Evolutionary conservation across 2,888 invertebrate species (phyloP).

Genomic region (Cyrtodaria siliqua): DNA sequence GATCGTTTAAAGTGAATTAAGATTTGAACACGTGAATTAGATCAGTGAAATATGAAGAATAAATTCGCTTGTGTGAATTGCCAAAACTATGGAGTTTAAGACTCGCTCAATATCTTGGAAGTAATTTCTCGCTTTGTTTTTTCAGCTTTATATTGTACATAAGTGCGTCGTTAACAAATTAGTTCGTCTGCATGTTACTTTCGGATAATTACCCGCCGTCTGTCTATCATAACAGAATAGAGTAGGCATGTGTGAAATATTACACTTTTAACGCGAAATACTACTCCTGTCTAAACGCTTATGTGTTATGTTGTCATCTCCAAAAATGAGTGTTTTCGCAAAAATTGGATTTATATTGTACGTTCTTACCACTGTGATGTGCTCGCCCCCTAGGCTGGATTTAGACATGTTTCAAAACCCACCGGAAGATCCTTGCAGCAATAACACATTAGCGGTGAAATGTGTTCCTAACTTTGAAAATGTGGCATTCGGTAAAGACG

Average conservation of each 20-base stretch:
- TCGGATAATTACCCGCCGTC: constrained; percentile 22
- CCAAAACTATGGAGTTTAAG: too few species aligned
- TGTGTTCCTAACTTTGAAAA: constrained; percentile 99
- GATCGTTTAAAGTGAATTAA: constrained; percentile 3
- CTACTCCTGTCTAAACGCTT: constrained; percentile 13
- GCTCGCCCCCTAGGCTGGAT: constrained; percentile 39
- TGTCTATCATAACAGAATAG: constrained; percentile 40
- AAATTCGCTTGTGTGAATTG: too few species aligned
- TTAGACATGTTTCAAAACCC: constrained; percentile 60
- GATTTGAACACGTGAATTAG: neutral
- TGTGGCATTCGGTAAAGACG: constrained; percentile 97
- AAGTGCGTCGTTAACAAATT: constrained; percentile 35
- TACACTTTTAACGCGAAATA: constrained; percentile 4
- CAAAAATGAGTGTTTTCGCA: constrained; percentile 13
- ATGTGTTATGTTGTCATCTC: constrained; percentile 3
- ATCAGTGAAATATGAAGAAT: neutral
- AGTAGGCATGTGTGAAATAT: constrained; percentile 36
- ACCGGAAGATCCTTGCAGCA: constrained; percentile 52
- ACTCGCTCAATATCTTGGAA: constrained; percentile 2
- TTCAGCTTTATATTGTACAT: constrained; percentile 36
- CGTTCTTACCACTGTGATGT: constrained; percentile 9
- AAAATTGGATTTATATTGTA: constrained; percentile 25
- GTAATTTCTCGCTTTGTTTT: constrained; percentile 34
- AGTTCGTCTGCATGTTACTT: constrained; percentile 19
- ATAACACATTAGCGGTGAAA: constrained; percentile 55